phyloP scores from a whole-genome alignment of 2,888 invertebrate genomes.

The Agrotis puta region DNA sequence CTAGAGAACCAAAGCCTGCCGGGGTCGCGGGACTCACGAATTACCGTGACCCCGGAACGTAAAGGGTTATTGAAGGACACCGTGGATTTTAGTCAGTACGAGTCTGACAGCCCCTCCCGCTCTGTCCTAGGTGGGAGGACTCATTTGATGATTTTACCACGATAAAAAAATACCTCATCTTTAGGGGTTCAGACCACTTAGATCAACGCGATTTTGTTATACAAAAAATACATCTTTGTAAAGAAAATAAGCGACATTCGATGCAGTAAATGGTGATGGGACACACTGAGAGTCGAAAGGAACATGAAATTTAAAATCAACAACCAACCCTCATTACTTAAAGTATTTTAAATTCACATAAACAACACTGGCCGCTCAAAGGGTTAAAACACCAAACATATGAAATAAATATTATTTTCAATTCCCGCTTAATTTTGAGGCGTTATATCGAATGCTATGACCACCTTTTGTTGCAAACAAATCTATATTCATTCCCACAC shows the following conservation, averaged over 20 bases:
- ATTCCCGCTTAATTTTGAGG: constrained; percentile 58
- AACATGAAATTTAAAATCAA: constrained; percentile 39
- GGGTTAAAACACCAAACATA: constrained; percentile 36
- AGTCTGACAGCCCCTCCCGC: too few species aligned
- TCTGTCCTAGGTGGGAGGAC: too few species aligned
- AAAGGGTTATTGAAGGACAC: too few species aligned
- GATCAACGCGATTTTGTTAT: not conserved
- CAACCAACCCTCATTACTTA: constrained; percentile 43
- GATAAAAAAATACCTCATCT: too few species aligned
- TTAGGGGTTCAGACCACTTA: not conserved
- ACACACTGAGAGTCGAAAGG: constrained; percentile 11
- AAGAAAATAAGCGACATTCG: not conserved
- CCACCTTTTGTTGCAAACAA: constrained; percentile 47
- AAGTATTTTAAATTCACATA: constrained; percentile 38
- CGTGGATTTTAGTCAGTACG: too few species aligned
- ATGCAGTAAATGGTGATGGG: not conserved
- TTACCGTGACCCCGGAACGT: too few species aligned
- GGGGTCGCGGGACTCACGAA: too few species aligned
- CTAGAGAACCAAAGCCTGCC: too few species aligned
- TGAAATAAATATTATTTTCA: constrained; percentile 65
- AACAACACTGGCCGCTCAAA: constrained; percentile 44
- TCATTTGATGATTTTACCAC: too few species aligned
- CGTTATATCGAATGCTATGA: constrained; percentile 52
- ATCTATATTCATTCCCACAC: not conserved
- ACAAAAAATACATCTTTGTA: not conserved